Base-by-base conservation (phyloP, 2,888 invertebrate species). In the Sinohyriopsis cumingii region DNA sequence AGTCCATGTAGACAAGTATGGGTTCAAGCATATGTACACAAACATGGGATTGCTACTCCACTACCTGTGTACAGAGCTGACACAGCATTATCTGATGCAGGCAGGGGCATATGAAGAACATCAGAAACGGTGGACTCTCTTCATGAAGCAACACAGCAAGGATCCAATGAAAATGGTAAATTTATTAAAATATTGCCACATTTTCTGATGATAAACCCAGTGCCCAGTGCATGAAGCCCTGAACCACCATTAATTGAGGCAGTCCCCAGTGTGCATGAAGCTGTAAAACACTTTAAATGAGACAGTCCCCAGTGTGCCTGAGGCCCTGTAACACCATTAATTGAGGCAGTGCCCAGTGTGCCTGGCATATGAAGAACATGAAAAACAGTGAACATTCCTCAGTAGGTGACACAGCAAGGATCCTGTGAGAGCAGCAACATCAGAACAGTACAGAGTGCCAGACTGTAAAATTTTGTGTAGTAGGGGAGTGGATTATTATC, bases 1-100 rank as follows among this genome's bases (percentile, higher is more conserved):
- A 66, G 86, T 86, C 18, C 91, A 92, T 82, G 91, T 92, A n/a
- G 92, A 92, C 80, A 84, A 85, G 7, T 91, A 91, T 78, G 92
- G 92, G 12, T 92, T 92, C 81, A 89, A 91, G 59, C 91, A 92
- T 75, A 84, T 82, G 56, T 90, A 91, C 78, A 82, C 84, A 22
- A 90, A 90, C 66, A 89, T 90, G 24, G 87, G 89, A 4, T 84
- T 91, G 57, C 86, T 91, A 33, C 83, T 92, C 25, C 92, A 92
- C 80, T 92, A 92, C 83, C 87, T 92, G 72, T 92, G 91, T 77
- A 90, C 90, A 45, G 91, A 91, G 76, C 86, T 92, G 22, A 86
- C 89, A 63, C 82, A 86, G 59, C 91, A 91, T 82, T 91, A 91
- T 77, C 82, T 87, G 20, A 82, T 85, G 20, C 86, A 89, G 77